Evolutionary conservation across 2,888 invertebrate species (phyloP), one percentile per base, ranked within the genome.

Genomic region (Pocota personata): DNA sequence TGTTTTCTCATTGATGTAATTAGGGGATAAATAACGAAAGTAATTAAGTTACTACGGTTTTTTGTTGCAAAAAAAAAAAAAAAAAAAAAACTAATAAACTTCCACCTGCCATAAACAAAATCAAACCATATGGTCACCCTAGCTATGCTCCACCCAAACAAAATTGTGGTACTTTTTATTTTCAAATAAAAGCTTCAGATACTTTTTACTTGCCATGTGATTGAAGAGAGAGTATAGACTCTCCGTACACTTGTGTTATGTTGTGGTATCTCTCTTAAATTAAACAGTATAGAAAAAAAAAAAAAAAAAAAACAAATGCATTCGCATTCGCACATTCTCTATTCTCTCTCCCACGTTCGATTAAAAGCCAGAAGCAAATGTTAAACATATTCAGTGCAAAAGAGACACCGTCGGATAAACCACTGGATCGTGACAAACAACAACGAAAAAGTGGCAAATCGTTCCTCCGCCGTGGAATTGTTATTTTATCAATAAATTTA

Each of bases 391-490:
- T 84, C 84, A 84, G 84, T 84, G 66, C 79, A 67, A 76, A 79
- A 84, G 84, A 84, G 84, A 84, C 66, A 52, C 52, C 58, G 78
- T 67, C 46, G 82, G 73, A 62, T 62, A 73, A 83, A 62, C 37
- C 32, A 64, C 48, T n/a, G 30, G 37, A 67, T 73, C 14, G 67
- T 73, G 19, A 48, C 46, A 37, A 27, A 35, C 21, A 19, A 60
- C 19, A 64, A 19, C 8, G 24, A 37, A 50, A 50, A 40, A 67
- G 16, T 37, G 57, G 57, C 57, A 66, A 73, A 10, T 72, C 37
- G 75, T 84, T 84, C 78, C 64, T 76, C 52, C 79, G 69, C 78
- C 71, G 71, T 64, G 84, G 84, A 84, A 84, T 84, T 84, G 84
- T 69, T 84, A 55, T 75, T 60, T 35, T n/a, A 37, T 12, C 35